Conservation (phyloP, 2,888 invertebrate species). For the Dusona sp. region DNA sequence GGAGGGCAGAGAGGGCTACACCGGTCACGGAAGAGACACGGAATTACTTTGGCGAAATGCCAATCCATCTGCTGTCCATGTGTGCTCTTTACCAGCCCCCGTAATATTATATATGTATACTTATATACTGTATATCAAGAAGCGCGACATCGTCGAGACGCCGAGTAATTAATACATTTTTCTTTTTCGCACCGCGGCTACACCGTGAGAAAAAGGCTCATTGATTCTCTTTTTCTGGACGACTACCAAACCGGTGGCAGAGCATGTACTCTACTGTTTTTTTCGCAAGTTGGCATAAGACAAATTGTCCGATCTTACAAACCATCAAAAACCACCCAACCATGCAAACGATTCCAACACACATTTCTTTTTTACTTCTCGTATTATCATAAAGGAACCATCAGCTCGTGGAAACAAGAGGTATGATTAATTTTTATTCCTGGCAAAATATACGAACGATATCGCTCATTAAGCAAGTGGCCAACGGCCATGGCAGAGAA, state of each 20-base stretch:
- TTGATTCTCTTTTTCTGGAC: background rate
- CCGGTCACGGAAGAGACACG: conserved; percentile 24
- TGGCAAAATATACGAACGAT: background rate
- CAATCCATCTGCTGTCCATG: conserved; percentile 5
- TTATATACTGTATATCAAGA: background rate
- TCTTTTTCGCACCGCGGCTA: background rate
- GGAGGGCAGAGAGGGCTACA: background rate
- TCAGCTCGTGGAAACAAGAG: background rate
- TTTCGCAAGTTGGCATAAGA: background rate
- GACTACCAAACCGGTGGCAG: background rate
- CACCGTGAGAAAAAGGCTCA: background rate
- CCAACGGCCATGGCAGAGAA: background rate
- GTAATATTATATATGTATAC: background rate
- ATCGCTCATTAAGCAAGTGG: background rate
- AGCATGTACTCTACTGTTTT: background rate
- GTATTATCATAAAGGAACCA: background rate
- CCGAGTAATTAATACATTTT: background rate
- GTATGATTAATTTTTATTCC: background rate
- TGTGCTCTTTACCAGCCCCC: background rate
- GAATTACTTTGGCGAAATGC: conserved; percentile 43
- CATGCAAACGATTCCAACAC: background rate
- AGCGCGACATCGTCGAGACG: conserved; percentile 27
- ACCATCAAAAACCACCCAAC: background rate
- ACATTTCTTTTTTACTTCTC: background rate
- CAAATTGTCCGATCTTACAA: background rate